Evolutionary conservation across 2,797 vertebrate genomes (phyloP).

Genomic region (Vultur gryphus): DNA sequence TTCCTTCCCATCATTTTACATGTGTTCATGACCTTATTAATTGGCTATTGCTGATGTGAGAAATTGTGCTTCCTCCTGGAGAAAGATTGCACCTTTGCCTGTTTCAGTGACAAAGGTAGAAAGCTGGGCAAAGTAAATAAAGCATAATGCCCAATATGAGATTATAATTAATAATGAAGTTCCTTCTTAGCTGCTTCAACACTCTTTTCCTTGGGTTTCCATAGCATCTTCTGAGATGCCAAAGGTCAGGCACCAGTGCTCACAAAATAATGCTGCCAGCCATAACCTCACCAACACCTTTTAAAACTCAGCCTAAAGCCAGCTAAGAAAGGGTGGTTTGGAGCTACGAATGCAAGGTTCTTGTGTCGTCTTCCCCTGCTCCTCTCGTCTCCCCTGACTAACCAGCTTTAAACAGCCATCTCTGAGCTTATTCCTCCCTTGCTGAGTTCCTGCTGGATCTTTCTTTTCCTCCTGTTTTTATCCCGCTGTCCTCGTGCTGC

Average conservation of each 20-base stretch:
- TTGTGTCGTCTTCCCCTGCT: neutral
- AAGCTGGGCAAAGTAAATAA: neutral
- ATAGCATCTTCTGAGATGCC: neutral
- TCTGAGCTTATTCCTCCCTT: neutral
- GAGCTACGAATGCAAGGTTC: neutral
- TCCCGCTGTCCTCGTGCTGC: neutral
- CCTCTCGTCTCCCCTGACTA: neutral
- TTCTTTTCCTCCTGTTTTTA: neutral
- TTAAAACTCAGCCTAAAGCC: neutral
- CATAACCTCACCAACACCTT: neutral
- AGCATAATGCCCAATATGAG: neutral
- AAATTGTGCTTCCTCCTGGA: neutral
- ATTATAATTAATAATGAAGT: neutral
- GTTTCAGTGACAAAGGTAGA: neutral
- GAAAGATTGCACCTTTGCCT: neutral
- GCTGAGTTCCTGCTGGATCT: neutral
- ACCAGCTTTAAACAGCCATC: neutral
- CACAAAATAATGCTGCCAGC: neutral
- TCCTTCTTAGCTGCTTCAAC: neutral
- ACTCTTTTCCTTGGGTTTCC: neutral
- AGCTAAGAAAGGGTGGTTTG: neutral
- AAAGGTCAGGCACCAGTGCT: neutral
- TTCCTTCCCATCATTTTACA: neutral
- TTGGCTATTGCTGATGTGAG: neutral
- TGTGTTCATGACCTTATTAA: neutral